Conservation (phyloP, 2,113 vertebrate species). For the Bungarus multicinctus region DNA sequence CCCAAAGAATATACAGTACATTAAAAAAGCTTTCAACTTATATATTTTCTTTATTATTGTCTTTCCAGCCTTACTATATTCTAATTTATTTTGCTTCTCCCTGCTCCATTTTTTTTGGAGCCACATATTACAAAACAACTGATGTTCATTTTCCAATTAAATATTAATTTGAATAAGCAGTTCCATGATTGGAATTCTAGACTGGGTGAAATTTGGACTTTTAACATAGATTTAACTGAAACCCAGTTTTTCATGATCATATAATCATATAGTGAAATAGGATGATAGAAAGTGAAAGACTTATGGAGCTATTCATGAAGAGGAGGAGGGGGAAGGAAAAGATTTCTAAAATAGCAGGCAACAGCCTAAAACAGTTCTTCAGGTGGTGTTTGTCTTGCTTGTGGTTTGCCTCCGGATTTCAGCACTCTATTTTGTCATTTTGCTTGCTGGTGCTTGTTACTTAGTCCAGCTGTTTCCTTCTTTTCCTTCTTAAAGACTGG, state of each 20-base stretch:
- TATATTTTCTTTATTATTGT: neutral
- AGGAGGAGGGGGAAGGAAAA: neutral
- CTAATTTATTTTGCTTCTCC: neutral
- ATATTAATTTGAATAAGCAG: neutral
- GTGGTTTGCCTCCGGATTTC: constrained; percentile 45
- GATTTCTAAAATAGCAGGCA: neutral
- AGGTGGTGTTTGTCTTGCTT: constrained; percentile 15
- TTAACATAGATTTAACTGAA: too few species aligned
- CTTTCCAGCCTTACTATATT: neutral
- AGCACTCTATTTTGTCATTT: constrained; percentile 44
- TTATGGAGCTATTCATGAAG: neutral
- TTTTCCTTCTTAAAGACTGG: constrained; percentile 35
- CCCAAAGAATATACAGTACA: neutral
- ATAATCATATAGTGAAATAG: neutral
- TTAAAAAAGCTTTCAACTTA: neutral
- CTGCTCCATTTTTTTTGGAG: neutral
- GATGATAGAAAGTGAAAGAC: neutral
- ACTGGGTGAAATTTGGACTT: neutral
- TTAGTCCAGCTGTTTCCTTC: constrained; percentile 39
- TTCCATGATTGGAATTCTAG: neutral
- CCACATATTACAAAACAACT: neutral
- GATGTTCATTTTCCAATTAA: neutral
- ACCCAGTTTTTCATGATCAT: neutral
- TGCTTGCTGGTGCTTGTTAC: constrained; percentile 12
- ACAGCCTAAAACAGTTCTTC: constrained; percentile 24